Evolutionary conservation across 2,797 vertebrate genomes (phyloP), one percentile per base, ranked within the genome.

Genomic region (Propithecus deckenii): DNA sequence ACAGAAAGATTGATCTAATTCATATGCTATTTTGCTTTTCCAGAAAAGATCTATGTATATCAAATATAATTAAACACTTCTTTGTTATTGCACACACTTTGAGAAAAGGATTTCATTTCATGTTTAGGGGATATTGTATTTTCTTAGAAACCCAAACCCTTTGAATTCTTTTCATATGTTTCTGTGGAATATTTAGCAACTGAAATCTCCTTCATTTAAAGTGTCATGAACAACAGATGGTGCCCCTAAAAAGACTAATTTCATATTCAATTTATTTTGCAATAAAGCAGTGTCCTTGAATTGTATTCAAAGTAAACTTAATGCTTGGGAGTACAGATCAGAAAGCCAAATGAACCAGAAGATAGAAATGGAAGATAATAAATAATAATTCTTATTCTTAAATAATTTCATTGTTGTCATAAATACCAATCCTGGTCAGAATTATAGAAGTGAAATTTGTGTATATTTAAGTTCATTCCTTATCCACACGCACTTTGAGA

Each of bases 221-320:
- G 96, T 98, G 97, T 96, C 94, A 85, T 72, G 96, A 97, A 96
- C 97, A 97, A 95, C 97, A 98, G 98, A 98, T 97, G 96, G 97
- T 97, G 86, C 72, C 97, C 95, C 94, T 96, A 90, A 98, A 98
- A 97, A 97, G 96, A 98, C 97, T 97, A 96, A 84, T 91, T 98
- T 96, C 46, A 83, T 83, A 97, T 94, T 96, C 14, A 14, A 96
- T 86, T 85, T 93, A 92, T 96, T 97, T 97, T 92, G 59, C 91
- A 96, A 96, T 95, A 96, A 95, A 96, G 48, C 61, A 79, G 69
- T 95, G 91, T 91, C 93, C 93, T 97, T 97, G 94, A 95, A 96
- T 93, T 96, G 43, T 89, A 89, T 95, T 97, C 11, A 50, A 94
- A 97, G 67, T 87, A 95, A 89, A 91, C 81, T 89, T 86, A 93